Conservation (phyloP, 2,797 vertebrate genomes). For the Melanotaenia trifasciata region DNA sequence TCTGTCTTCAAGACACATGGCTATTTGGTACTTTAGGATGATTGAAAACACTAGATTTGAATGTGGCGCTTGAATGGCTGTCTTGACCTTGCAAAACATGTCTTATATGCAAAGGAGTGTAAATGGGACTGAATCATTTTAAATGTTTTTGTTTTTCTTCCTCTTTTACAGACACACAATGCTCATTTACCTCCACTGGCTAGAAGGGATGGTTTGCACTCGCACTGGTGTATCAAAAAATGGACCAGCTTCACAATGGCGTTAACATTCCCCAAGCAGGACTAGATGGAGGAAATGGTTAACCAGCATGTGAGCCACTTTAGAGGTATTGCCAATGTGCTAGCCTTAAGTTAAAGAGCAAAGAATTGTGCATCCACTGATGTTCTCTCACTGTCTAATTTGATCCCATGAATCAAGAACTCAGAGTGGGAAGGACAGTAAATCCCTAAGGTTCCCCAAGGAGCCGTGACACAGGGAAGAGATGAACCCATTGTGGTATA, state of each 20-base stretch:
- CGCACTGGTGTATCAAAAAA: background rate
- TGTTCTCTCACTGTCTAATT: slow-evolving; percentile 76
- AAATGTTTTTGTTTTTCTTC: slow-evolving; percentile 27
- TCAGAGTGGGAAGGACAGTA: slow-evolving; percentile 68
- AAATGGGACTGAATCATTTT: slow-evolving; percentile 19
- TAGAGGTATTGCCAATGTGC: slow-evolving; percentile 27
- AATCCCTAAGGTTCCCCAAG: slow-evolving; percentile 66
- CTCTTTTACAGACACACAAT: slow-evolving; percentile 3
- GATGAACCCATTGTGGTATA: slow-evolving; percentile 61
- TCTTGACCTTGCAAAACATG: slow-evolving; percentile 44
- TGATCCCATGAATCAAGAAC: slow-evolving; percentile 77
- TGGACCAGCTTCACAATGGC: background rate
- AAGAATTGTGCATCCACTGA: slow-evolving; percentile 59
- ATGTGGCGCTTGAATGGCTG: slow-evolving; percentile 34
- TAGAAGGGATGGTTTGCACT: background rate
- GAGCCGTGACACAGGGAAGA: slow-evolving; percentile 57
- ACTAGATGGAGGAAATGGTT: slow-evolving; percentile 14
- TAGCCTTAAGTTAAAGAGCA: slow-evolving; percentile 59
- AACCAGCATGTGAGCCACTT: slow-evolving; percentile 16
- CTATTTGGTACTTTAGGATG: slow-evolving; percentile 47
- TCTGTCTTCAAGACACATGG: slow-evolving; percentile 56
- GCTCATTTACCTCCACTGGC: slow-evolving; percentile 4
- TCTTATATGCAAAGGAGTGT: slow-evolving; percentile 17
- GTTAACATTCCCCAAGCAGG: slow-evolving; percentile 8
- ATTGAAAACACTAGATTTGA: slow-evolving; percentile 46